Evolutionary conservation across 2,888 invertebrate species (phyloP).

Genomic region (Pemphredon lugubris): DNA sequence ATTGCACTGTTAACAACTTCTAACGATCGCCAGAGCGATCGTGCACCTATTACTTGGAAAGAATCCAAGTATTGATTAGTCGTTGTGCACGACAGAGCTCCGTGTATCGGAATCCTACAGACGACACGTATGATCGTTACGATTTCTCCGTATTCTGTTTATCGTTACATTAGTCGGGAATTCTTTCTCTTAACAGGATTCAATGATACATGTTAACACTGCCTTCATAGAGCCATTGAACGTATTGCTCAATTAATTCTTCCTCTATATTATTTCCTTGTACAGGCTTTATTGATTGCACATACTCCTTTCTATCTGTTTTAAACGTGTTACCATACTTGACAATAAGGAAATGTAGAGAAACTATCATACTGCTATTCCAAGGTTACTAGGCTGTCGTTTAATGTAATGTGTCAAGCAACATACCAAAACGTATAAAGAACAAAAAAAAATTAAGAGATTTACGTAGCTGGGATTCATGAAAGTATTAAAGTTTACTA

Average conservation of each 20-base stretch:
- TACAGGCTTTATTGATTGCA: slow-evolving; percentile 37
- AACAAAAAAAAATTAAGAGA: slow-evolving; percentile 13
- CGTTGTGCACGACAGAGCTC: neutral
- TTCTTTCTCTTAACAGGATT: slow-evolving; percentile 31
- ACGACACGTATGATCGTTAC: slow-evolving; percentile 11
- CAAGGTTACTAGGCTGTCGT: slow-evolving; percentile 21
- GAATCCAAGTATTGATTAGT: slow-evolving; percentile 3
- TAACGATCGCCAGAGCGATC: neutral
- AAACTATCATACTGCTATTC: slow-evolving; percentile 9
- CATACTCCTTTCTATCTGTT: slow-evolving; percentile 53
- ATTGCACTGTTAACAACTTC: neutral
- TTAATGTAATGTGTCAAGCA: slow-evolving; percentile 7
- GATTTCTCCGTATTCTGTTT: slow-evolving; percentile 19
- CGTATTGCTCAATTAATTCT: slow-evolving; percentile 64
- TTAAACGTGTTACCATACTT: slow-evolving; percentile 59
- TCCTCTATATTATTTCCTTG: slow-evolving; percentile 48
- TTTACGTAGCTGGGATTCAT: slow-evolving; percentile 31
- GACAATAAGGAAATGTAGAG: slow-evolving; percentile 57
- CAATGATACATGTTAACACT: slow-evolving; percentile 56
- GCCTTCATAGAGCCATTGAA: slow-evolving; percentile 61
- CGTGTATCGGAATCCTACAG: neutral
- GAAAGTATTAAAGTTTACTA: slow-evolving; percentile 42
- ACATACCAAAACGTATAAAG: slow-evolving; percentile 26
- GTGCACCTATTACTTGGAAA: neutral
- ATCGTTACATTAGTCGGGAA: slow-evolving; percentile 16